These are phyloP conservation scores for Drosophila bifasciata DNA, from an alignment of 1,140 invertebrate species.

Conservation along the genomic window DNA sequence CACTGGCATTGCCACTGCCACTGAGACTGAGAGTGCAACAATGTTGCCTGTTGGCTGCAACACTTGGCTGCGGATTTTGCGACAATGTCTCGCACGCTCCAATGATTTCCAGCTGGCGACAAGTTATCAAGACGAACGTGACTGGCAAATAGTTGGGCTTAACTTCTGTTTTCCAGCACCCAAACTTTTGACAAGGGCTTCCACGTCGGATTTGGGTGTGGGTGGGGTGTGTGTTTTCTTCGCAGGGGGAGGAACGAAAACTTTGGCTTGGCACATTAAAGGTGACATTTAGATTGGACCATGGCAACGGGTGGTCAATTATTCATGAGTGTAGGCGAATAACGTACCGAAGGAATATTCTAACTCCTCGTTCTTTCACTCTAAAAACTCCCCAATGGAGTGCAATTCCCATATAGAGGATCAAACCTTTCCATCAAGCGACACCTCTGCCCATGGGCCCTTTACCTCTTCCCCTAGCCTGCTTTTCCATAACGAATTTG, in stretches of 20 bases:
- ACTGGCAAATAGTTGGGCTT: slow-evolving; percentile 76
- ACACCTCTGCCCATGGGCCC: background rate
- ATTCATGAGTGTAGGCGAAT: background rate
- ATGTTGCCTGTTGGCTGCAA: slow-evolving; percentile 60
- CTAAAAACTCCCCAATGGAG: too few relatives aligned
- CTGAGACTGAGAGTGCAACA: slow-evolving; percentile 50
- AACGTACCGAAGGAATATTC: background rate
- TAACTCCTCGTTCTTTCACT: background rate
- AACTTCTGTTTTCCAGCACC: slow-evolving; percentile 52
- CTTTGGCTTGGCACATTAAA: slow-evolving; percentile 21
- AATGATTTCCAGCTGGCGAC: slow-evolving; percentile 79
- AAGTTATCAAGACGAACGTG: slow-evolving; percentile 81
- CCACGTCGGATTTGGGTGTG: background rate
- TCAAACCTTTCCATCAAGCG: background rate
- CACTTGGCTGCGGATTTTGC: slow-evolving; percentile 74
- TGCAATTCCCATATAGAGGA: background rate
- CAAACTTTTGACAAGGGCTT: slow-evolving; percentile 49
- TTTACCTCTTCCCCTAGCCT: background rate
- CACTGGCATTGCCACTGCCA: background rate
- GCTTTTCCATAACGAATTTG: slow-evolving; percentile 16
- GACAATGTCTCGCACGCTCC: slow-evolving; percentile 71
- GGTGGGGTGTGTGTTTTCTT: too few relatives aligned
- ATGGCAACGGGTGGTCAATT: background rate
- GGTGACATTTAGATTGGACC: slow-evolving; percentile 19
- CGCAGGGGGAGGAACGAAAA: background rate